phyloP scores from a whole-genome alignment of 2,797 vertebrate genomes.

The Malurus leucopterus region DNA sequence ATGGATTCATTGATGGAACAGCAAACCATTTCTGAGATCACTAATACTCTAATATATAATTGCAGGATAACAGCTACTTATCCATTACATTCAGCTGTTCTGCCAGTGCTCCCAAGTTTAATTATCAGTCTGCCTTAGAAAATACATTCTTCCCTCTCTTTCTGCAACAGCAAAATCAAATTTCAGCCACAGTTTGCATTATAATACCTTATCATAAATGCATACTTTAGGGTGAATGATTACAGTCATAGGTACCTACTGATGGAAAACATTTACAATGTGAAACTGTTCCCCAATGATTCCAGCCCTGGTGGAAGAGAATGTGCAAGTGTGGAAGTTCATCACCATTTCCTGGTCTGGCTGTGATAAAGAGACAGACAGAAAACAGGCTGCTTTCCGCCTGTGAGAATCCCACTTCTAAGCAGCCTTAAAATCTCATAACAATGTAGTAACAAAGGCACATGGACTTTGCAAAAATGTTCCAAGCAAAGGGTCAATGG shows the following conservation, averaged over 20 bases:
- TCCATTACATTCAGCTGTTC: conserved; percentile 49
- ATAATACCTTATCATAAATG: conserved; percentile 1
- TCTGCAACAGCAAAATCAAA: conserved; percentile 39
- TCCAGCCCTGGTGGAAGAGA: not conserved
- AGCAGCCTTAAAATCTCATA: not conserved
- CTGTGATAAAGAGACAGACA: not conserved
- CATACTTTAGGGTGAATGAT: not conserved
- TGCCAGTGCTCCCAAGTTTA: conserved; percentile 48
- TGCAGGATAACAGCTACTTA: conserved; percentile 55
- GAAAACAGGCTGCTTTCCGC: not conserved
- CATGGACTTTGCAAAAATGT: not conserved
- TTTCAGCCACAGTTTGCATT: conserved; percentile 36
- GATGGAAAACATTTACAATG: not conserved
- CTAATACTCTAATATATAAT: conserved; percentile 39
- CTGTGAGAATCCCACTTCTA: not conserved
- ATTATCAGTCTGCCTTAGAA: conserved; percentile 55
- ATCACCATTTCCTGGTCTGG: not conserved
- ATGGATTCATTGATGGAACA: conserved; percentile 37
- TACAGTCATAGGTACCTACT: not conserved
- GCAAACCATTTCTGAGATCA: conserved; percentile 17
- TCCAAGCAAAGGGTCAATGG: not conserved
- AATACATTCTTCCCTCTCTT: conserved; percentile 43
- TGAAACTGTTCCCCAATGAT: not conserved
- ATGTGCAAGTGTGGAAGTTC: not conserved
- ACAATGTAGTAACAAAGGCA: not conserved